These are phyloP conservation scores for Callorhinus ursinus DNA, from an alignment of 2,113 vertebrate species.

Conservation along the genomic window DNA sequence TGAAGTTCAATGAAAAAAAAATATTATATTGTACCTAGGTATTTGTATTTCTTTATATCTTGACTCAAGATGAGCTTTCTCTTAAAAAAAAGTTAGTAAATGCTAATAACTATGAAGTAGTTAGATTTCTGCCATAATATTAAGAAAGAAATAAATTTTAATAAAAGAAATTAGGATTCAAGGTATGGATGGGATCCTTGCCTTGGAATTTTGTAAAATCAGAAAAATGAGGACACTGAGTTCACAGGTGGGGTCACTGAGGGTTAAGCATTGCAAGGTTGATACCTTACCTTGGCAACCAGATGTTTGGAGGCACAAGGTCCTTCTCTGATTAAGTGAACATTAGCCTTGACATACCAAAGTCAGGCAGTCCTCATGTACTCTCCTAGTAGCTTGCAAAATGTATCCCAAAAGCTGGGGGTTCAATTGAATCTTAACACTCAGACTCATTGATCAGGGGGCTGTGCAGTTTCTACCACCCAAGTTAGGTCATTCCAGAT, in stretches of 20 bases:
- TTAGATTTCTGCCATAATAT: not conserved
- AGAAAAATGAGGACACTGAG: not conserved
- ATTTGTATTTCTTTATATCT: conserved; percentile 20
- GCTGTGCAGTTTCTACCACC: fast-evolving
- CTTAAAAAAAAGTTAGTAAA: not conserved
- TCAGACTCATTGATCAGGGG: not conserved
- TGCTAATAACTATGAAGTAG: not conserved
- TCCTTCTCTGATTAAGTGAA: not conserved
- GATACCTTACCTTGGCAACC: not conserved
- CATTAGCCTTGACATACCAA: not conserved
- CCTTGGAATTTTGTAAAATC: not conserved
- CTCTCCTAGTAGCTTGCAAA: not conserved
- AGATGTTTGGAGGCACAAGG: not conserved
- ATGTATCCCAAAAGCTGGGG: not conserved
- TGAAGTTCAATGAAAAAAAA: conserved; percentile 66
- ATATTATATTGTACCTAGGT: not conserved
- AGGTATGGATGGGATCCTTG: not conserved
- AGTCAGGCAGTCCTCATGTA: not conserved
- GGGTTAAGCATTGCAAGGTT: not conserved
- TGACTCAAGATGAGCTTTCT: conserved; percentile 14
- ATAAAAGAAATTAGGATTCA: not conserved
- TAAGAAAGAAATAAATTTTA: not conserved
- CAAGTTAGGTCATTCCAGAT: not conserved
- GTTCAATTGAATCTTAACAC: not conserved
- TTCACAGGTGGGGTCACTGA: not conserved